Base-by-base conservation (phyloP, 2,888 invertebrate genomes). In the Metacarcinus magister region DNA sequence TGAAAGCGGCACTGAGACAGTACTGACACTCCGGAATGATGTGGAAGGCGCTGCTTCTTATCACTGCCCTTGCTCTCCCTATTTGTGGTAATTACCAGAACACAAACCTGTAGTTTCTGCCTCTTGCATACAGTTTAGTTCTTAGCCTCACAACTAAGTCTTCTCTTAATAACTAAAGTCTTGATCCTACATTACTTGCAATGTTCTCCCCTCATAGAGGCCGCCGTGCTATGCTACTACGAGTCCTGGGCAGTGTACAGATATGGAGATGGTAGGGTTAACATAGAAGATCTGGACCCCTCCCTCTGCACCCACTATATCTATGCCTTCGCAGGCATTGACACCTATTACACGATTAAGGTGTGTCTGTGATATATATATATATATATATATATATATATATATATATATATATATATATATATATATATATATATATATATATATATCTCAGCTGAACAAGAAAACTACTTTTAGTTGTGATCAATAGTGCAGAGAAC, bases 261-360 rank as follows among this genome's bases (percentile, higher is more conserved):
- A 75, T 97, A 97, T 0, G 98, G 98, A 0, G 97, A 98, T 93
- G 99, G 98, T 0, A 98, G 98, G 97, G 98, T 98, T 97, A 98
- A 98, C 13, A 98, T 98, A 0, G 98, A 98, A 13, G 97, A 98
- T 96, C 98, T 99, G 87, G 98, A 98, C 97, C 98, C 98, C 0
- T 97, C 97, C 8, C 97, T 98, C 0, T 99, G 99, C 97, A 98
- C 99, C 0, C 99, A 99, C 97, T 95, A 98, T 91, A 98, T 98
- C n/a, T 99, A 98, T 97, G 97, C 98, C 0, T 99, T 99, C 97
- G 98, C 98, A 48, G 99, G 98, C 0, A 97, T 99, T 19, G 97
- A 98, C 82, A 98, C 98, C n/a, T 97, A 98, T 82, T 98, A 98
- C 5, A 90, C 39, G 3, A 95, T 54, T 7, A n/a, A 54, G 54